A percentile compares a stretch with the other conserved stretches of the same genome.
Evolutionary conservation across 2,797 vertebrate genomes (phyloP).

Genomic region (Macropus fuliginosus): DNA sequence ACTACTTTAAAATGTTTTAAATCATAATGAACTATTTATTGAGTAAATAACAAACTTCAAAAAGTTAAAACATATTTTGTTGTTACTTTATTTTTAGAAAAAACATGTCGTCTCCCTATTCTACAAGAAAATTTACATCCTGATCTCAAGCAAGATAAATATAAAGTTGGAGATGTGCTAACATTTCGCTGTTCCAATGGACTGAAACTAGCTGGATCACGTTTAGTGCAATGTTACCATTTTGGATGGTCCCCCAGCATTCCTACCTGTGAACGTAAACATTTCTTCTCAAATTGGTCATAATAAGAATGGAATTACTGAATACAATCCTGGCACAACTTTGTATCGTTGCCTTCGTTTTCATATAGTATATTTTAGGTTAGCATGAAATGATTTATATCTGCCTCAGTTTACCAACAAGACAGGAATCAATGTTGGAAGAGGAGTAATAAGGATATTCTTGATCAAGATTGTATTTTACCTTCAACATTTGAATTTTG

Average conservation of each 20-base stretch:
- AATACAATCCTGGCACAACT: not conserved
- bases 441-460: rapidly evolving
- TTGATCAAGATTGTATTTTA: not conserved
- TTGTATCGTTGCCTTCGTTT: not conserved
- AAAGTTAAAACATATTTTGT: slow-evolving; percentile 20
- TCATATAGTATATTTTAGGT: not conserved
- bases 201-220: slow-evolving; percentile 72
- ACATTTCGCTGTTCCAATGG: slow-evolving; percentile 72
- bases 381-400: not conserved
- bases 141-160: slow-evolving; percentile 20
- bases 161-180: slow-evolving; percentile 67
- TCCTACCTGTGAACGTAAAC: slow-evolving; percentile 82
- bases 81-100: slow-evolving; percentile 67
- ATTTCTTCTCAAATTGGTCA: not conserved
- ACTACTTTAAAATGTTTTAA: not conserved
- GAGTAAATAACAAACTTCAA: not conserved
- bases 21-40: not conserved
- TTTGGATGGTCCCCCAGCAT: slow-evolving; percentile 84
- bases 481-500: not conserved
- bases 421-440: not conserved
- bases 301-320: not conserved
- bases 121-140: rapidly evolving
- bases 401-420: not conserved
- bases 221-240: slow-evolving; percentile 82
- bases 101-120: slow-evolving; percentile 51